Conservation (phyloP, 2,888 invertebrate species). For the Cacoxenus indagator region DNA sequence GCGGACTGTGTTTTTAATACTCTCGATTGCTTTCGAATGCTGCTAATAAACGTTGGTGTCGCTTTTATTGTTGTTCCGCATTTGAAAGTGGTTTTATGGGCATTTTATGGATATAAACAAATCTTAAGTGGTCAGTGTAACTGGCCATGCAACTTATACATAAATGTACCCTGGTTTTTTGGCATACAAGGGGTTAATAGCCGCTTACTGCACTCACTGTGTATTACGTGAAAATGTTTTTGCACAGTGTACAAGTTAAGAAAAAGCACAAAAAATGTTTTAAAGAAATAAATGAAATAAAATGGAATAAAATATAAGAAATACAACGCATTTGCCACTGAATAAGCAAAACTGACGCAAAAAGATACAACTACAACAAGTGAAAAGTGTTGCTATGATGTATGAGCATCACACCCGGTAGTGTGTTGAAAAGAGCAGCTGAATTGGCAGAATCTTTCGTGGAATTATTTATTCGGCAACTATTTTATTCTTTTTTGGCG, state of each 20-base stretch:
- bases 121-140: background rate
- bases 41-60: background rate
- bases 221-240: background rate
- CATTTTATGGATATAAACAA: background rate
- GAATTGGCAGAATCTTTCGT: background rate
- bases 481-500: background rate
- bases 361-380: background rate
- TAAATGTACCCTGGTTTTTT: background rate
- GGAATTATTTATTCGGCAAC: background rate
- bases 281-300: too few relatives aligned
- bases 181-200: background rate
- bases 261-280: background rate
- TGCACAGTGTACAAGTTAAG: background rate
- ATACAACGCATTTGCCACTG: too few relatives aligned
- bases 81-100: background rate
- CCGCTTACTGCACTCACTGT: background rate
- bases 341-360: background rate
- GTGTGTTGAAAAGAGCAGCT: background rate
- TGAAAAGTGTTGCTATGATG: background rate
- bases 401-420: conserved; percentile 1
- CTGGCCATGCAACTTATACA: background rate
- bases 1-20: background rate
- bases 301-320: too few relatives aligned
- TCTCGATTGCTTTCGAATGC: background rate
- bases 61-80: background rate